Evolutionary conservation across 2,113 vertebrate species (phyloP).

Genomic region (Microcebus ravelobensis): DNA sequence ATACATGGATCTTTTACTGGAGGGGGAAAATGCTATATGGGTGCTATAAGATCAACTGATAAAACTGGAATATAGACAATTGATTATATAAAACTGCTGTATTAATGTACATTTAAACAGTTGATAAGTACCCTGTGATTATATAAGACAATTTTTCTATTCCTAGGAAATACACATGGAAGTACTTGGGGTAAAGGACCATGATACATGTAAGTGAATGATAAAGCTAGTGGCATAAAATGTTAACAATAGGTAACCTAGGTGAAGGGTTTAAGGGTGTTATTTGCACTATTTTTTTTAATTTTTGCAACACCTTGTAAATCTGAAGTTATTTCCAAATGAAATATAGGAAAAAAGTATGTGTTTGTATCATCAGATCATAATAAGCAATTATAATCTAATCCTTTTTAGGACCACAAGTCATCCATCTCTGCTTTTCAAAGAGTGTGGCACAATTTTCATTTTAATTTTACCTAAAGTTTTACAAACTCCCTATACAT

Average conservation of each 20-base stretch:
- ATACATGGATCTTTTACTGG: not conserved
- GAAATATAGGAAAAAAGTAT: not conserved
- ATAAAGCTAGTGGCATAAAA: constrained; percentile 12
- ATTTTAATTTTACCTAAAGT: constrained; percentile 39
- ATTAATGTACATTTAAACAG: constrained; percentile 32
- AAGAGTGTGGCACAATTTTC: not conserved
- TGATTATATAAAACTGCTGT: constrained; percentile 19
- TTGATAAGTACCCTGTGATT: not conserved
- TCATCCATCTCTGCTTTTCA: not conserved
- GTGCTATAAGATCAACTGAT: not conserved
- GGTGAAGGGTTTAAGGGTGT: not conserved
- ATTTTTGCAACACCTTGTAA: constrained; percentile 17
- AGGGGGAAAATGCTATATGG: not conserved
- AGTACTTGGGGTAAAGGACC: not conserved
- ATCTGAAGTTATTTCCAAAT: constrained; percentile 45
- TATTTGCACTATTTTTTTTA: not conserved
- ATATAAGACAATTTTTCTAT: constrained; percentile 7
- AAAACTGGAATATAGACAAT: not conserved
- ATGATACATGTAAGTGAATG: not conserved
- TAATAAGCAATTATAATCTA: not conserved
- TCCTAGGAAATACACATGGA: not conserved
- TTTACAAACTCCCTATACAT: constrained; percentile 12
- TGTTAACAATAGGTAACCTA: not conserved
- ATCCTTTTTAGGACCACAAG: not conserved
- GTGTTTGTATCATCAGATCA: not conserved